Base-by-base conservation (phyloP, 2,113 vertebrate genomes). In the Climacteris rufus region DNA sequence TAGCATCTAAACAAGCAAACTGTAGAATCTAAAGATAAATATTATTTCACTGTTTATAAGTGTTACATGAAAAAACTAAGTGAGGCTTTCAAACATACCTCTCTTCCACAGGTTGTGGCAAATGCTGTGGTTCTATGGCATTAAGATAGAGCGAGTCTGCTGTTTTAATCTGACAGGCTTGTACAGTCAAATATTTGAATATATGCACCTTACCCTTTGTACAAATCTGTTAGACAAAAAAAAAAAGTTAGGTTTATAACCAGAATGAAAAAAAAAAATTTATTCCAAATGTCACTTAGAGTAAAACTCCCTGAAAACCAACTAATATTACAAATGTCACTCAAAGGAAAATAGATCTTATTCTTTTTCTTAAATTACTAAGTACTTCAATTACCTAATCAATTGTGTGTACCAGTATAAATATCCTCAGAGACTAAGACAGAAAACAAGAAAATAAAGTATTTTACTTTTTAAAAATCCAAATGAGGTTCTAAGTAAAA, bases 151-250 rank as follows among this genome's bases (percentile, higher is more conserved):
- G 98, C 0, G 98, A 98, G 60, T 99, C 99, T 3, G 98, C 85
- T 94, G 99, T 98, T 98, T 99, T 99, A 47, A 98, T 98, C 90
- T 99, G 99, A 97, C 99, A 99, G 0, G 99, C 99, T 85, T 99
- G 99, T 52, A 99, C 98, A 91, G 97, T 98, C 96, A 99, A 98
- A 63, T 99, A 99, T 95, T 99, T 99, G 96, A 99, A 99, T 97
- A 99, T 99, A 97, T 99, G 99, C 86, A 99, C 98, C 97, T 98
- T 99, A 12, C 99, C 99, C 96, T 99, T 99, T 49, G 99, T 98
- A 93, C 99, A 99, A 96, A 99, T 99, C 99, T 99, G 96, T 30
- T 40, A 56, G 71, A 90, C 54, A 94, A 68, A 19, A 22, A 56
- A 87, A 82, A 60, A 37, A 31, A 33, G 17, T 11, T 49, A 84